Base-by-base conservation (phyloP, 2,113 vertebrate species). In the Rhizomys pruinosus region DNA sequence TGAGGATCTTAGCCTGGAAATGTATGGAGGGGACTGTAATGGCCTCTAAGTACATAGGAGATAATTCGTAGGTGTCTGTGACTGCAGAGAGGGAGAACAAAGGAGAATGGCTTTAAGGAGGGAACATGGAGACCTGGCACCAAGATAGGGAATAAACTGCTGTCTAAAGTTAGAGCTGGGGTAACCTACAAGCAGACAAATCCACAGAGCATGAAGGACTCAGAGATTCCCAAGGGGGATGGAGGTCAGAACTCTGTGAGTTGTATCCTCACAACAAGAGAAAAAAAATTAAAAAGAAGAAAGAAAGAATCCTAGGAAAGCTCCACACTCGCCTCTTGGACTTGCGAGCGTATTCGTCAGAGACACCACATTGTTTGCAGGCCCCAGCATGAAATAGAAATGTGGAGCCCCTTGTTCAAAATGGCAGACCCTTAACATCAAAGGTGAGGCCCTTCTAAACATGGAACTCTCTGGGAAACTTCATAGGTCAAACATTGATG, bases 21-120 rank as follows among this genome's bases (percentile, higher is more conserved):
- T 91, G 55, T 84, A 42, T 82, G 29, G 87, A 94, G 59, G 84
- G 80, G 32, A 94, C 93, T 71, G 23, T 74, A 96, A 95, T 94
- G 76, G 90, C n/a, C 93, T 87, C 84, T 96, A 92, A 94, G 69
- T 86, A 80, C 74, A 69, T 29, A 57, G 32, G 34, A 93, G 92
- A 91, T 71, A 96, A 96, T 94, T 79, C 71, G 84, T 79, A 61
- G 87, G 68, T 96, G 81, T 95, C 42, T 0, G 93, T 73, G 92
- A 55, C 86, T 81, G 32, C 22, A 1, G 11, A 47, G 92, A 16
- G 95, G 42, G 6, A 78, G 90, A 89, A 95, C 27, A 96, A 95
- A 94, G 81, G 52, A 52, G 13, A 90, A 85, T 20, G 9, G 23
- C 19, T 79, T 93, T 89, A 91, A 85, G 82, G 61, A 92, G 64